Conservation (phyloP, 2,113 vertebrate genomes). For the Tinamus guttatus region DNA sequence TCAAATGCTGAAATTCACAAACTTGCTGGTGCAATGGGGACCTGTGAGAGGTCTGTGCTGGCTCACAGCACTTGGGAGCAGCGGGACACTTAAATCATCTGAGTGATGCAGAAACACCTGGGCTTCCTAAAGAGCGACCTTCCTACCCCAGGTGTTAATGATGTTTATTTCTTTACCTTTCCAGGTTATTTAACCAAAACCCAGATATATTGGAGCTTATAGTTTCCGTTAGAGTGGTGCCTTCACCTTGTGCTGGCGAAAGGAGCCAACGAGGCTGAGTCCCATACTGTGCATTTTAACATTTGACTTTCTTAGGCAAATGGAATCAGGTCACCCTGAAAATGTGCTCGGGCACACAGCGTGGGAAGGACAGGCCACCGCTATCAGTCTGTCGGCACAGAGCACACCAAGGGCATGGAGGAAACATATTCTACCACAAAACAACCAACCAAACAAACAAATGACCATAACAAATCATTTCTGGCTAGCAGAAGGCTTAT, state of each 20-base stretch:
- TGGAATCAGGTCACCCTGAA: not conserved
- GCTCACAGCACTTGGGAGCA: not conserved
- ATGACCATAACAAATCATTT: not conserved
- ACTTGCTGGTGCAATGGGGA: not conserved
- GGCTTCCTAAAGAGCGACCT: not conserved
- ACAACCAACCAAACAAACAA: not conserved
- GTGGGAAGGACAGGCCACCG: not conserved
- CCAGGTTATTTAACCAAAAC: not conserved
- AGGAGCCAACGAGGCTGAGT: fast-evolving
- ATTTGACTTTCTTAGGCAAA: not conserved
- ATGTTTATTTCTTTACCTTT: not conserved
- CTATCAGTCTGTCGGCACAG: not conserved
- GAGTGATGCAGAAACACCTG: not conserved
- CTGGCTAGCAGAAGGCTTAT: not conserved
- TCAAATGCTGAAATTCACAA: slow-evolving; percentile 3
- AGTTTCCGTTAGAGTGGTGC: not conserved
- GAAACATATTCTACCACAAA: not conserved
- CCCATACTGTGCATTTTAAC: fast-evolving
- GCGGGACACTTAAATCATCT: not conserved
- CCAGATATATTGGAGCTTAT: not conserved
- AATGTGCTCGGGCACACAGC: fast-evolving
- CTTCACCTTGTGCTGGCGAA: not conserved
- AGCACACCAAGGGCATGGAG: fast-evolving
- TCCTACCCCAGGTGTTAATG: fast-evolving
- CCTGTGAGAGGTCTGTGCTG: not conserved